These are phyloP conservation scores for Myrmophylax atrothorax DNA, from an alignment of 2,113 vertebrate species.

Conservation along the genomic window DNA sequence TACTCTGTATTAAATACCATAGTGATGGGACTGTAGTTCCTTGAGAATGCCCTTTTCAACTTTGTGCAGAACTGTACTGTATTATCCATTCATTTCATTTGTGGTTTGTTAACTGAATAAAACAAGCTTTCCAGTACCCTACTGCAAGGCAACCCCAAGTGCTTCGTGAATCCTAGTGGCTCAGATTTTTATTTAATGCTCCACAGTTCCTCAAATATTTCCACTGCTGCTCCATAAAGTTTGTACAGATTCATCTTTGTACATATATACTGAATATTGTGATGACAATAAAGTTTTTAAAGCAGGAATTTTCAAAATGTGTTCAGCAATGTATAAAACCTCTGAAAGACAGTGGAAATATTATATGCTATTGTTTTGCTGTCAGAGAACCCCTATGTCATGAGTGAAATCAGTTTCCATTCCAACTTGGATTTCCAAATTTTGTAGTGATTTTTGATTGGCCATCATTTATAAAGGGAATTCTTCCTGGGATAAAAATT, in stretches of 20 bases:
- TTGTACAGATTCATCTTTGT: background rate
- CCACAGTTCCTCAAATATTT: constrained; percentile 2
- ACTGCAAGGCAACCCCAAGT: background rate
- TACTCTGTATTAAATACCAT: constrained; percentile 60
- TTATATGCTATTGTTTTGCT: background rate
- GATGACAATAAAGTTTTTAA: background rate
- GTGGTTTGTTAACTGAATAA: constrained; percentile 32
- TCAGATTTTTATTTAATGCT: background rate
- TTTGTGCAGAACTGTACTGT: constrained; percentile 27
- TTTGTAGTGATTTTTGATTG: background rate
- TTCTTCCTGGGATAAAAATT: background rate
- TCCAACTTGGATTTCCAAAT: background rate
- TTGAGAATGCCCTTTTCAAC: constrained; percentile 71
- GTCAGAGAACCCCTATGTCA: background rate
- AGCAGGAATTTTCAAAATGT: background rate
- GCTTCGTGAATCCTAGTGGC: background rate
- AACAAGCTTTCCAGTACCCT: constrained; percentile 20
- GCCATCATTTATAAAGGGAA: background rate
- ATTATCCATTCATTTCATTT: constrained; percentile 57
- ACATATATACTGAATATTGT: background rate
- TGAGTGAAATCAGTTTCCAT: background rate
- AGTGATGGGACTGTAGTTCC: constrained; percentile 40
- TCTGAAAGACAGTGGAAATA: background rate
- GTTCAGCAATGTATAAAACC: background rate
- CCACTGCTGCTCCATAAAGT: background rate